These are phyloP conservation scores for Anthoscopus minutus DNA, from an alignment of 2,113 vertebrate species.

Conservation along the genomic window DNA sequence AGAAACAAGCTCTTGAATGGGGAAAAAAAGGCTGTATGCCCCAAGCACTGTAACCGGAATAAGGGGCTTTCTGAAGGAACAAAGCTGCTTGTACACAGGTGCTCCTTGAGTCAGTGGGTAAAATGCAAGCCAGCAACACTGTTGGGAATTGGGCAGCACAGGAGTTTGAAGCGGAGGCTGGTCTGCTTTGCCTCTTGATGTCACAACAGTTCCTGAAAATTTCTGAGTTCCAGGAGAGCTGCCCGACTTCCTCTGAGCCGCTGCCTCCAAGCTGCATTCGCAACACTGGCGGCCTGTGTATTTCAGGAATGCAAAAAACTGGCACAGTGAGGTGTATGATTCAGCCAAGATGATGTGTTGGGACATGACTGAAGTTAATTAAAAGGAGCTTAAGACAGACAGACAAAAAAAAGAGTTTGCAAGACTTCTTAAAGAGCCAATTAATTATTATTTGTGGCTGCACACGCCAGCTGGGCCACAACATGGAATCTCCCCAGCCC, in stretches of 20 bases:
- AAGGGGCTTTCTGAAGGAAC: slow-evolving; percentile 20
- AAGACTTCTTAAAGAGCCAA: slow-evolving; percentile 57
- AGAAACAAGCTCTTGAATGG: slow-evolving; percentile 21
- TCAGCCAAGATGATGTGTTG: slow-evolving; percentile 67
- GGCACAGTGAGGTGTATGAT: slow-evolving; percentile 40
- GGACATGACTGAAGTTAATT: slow-evolving; percentile 67
- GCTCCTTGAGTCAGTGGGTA: neutral
- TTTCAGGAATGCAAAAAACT: slow-evolving; percentile 69
- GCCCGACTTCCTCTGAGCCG: slow-evolving; percentile 15
- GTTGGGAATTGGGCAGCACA: neutral
- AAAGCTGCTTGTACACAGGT: slow-evolving; percentile 36
- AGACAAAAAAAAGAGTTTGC: slow-evolving; percentile 25
- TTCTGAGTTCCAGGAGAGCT: slow-evolving; percentile 46
- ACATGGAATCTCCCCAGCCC: slow-evolving; percentile 23
- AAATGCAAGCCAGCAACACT: neutral
- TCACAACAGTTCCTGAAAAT: slow-evolving; percentile 63
- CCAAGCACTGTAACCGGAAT: slow-evolving; percentile 17
- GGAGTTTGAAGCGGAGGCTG: neutral
- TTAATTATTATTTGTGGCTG: slow-evolving; percentile 57
- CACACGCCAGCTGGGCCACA: slow-evolving; percentile 59
- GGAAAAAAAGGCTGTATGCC: neutral
- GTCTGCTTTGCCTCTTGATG: neutral
- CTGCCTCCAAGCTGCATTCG: slow-evolving; percentile 35
- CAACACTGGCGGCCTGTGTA: slow-evolving; percentile 56
- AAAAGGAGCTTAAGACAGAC: slow-evolving; percentile 61